A percentile compares a stretch with the other conserved stretches of the same genome.
phyloP scores from a whole-genome alignment of 2,888 invertebrate species.

The Amaurobius ferox region DNA sequence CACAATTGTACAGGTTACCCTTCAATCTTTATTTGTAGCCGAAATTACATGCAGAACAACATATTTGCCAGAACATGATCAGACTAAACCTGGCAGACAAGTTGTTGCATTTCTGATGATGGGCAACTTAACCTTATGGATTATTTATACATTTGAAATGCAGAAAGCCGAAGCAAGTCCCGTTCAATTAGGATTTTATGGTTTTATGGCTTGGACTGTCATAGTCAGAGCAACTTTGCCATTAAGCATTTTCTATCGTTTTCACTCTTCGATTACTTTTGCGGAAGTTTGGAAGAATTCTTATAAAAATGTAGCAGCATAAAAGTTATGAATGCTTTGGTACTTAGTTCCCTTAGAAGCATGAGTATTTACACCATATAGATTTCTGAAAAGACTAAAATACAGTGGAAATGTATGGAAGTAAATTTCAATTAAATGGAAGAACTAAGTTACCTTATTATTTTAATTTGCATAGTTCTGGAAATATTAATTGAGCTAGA shows the following conservation, averaged over 20 bases:
- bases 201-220: conserved; percentile 93
- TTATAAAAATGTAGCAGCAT: conserved; percentile 73
- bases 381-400: background rate
- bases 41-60: conserved; percentile 91
- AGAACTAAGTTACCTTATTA: too few relatives aligned
- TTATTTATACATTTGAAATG: conserved; percentile 95
- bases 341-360: background rate
- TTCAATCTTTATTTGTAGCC: conserved; percentile 94
- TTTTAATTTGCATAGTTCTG: background rate
- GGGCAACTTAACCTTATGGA: conserved; percentile 97
- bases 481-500: background rate
- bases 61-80: conserved; percentile 92
- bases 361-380: background rate
- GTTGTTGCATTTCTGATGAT: conserved; percentile 96
- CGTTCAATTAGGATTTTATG: conserved; percentile 89
- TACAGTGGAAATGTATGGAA: background rate
- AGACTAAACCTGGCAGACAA: conserved; percentile 95
- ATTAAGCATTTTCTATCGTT: conserved; percentile 96
- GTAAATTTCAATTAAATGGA: background rate
- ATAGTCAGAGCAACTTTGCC: conserved; percentile 95
- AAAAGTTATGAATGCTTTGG: background rate
- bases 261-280: conserved; percentile 95
- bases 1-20: conserved; percentile 91
- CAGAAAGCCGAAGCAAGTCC: conserved; percentile 96
- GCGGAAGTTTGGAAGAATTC: conserved; percentile 96